Evolutionary conservation across 2,113 vertebrate genomes (phyloP).

Genomic region (Colius striatus): DNA sequence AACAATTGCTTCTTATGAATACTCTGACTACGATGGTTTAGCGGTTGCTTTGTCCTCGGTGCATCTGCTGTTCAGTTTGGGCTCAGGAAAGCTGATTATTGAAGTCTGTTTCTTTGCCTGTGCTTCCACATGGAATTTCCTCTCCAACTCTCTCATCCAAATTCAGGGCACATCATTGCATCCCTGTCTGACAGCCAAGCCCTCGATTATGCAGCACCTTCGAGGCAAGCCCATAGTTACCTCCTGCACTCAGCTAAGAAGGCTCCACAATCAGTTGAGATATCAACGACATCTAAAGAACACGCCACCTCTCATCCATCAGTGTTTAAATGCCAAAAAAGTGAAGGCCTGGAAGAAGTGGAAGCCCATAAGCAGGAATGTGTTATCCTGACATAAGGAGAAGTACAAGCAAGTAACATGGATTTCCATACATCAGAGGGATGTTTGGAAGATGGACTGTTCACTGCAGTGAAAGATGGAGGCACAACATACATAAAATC

Average conservation of each 20-base stretch:
- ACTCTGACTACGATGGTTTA: background rate
- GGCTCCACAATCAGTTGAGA: background rate
- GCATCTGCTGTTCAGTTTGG: constrained; percentile 24
- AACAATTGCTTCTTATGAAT: constrained; percentile 48
- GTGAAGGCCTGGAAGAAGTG: background rate
- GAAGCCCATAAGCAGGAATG: background rate
- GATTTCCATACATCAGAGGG: background rate
- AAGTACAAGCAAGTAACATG: background rate
- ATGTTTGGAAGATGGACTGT: background rate
- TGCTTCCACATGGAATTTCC: background rate
- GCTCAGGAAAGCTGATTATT: constrained; percentile 2
- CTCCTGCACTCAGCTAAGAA: background rate
- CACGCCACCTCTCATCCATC: background rate
- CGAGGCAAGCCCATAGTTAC: background rate
- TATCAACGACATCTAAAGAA: background rate
- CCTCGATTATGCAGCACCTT: background rate
- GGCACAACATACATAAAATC: background rate
- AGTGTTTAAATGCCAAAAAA: background rate
- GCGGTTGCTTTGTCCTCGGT: background rate
- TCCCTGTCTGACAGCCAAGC: background rate
- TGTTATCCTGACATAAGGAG: background rate
- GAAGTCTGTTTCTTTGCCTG: background rate
- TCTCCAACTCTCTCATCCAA: background rate
- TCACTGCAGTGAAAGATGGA: background rate
- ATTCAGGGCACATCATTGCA: background rate